Evolutionary conservation across 2,113 vertebrate species (phyloP).

Genomic region (Ciconia maguari): DNA sequence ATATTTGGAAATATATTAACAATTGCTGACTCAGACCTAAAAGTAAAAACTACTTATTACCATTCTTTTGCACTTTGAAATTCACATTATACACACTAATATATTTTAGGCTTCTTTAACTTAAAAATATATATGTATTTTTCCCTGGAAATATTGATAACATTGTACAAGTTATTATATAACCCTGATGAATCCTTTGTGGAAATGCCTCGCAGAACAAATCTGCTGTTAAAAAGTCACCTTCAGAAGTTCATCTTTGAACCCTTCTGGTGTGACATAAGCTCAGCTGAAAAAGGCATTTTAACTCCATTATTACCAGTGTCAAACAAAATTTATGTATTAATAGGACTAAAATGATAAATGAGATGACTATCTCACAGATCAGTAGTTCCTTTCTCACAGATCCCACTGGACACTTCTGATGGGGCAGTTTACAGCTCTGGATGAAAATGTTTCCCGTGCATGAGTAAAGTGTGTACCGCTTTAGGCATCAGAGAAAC

Average conservation of each 20-base stretch:
- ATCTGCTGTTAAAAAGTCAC: slow-evolving; percentile 24
- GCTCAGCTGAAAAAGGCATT: neutral
- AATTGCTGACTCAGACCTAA: neutral
- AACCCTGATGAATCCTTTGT: neutral
- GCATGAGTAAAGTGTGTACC: accelerated
- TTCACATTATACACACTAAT: neutral
- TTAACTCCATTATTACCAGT: neutral
- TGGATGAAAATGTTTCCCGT: neutral
- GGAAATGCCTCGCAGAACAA: neutral
- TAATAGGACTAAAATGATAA: neutral
- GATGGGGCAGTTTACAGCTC: neutral
- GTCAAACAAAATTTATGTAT: neutral
- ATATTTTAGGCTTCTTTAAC: neutral
- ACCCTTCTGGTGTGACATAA: neutral
- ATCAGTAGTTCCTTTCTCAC: neutral
- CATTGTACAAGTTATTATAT: neutral
- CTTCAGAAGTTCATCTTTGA: slow-evolving; percentile 26
- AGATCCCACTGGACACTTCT: neutral
- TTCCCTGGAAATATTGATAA: neutral
- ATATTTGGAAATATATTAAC: neutral
- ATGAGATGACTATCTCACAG: neutral
- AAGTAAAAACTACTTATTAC: neutral
- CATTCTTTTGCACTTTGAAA: neutral
- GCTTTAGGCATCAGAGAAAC: neutral
- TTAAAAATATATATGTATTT: neutral